phyloP scores from a whole-genome alignment of 2,113 vertebrate genomes.

The Microtus ochrogaster region DNA sequence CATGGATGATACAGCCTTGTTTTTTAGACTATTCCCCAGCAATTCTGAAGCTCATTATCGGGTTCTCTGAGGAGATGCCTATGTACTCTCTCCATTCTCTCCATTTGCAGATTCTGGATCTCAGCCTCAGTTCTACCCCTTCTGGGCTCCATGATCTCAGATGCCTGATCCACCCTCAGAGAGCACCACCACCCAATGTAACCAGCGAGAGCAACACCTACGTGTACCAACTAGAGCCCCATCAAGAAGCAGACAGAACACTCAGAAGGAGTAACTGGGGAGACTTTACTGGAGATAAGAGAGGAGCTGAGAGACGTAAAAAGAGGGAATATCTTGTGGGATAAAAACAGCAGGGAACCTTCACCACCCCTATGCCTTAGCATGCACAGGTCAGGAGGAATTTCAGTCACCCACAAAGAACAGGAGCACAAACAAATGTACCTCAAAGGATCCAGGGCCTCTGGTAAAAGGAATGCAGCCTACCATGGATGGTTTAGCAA shows the following conservation, averaged over 20 bases:
- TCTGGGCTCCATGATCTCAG: neutral
- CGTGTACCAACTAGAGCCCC: neutral
- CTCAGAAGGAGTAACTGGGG: neutral
- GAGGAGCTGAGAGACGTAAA: neutral
- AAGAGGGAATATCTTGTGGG: neutral
- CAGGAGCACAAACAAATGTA: neutral
- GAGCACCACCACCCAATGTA: neutral
- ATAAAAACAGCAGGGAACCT: neutral
- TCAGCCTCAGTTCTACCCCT: conserved; percentile 12
- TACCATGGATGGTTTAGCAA: neutral
- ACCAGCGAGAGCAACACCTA: neutral
- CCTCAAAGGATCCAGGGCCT: neutral
- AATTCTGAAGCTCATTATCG: neutral
- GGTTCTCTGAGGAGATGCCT: neutral
- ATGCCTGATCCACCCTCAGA: neutral
- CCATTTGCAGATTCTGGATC: neutral
- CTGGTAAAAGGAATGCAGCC: neutral
- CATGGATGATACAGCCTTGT: neutral
- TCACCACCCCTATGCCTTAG: neutral
- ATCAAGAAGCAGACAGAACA: neutral
- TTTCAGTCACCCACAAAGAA: neutral
- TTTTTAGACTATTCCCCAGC: conserved; percentile 38
- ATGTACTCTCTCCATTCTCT: neutral
- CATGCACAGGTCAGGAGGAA: neutral
- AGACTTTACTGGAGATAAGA: conserved; percentile 11